These are phyloP conservation scores for Coenonympha arcania DNA, from an alignment of 2,888 invertebrate genomes.

Conservation along the genomic window DNA sequence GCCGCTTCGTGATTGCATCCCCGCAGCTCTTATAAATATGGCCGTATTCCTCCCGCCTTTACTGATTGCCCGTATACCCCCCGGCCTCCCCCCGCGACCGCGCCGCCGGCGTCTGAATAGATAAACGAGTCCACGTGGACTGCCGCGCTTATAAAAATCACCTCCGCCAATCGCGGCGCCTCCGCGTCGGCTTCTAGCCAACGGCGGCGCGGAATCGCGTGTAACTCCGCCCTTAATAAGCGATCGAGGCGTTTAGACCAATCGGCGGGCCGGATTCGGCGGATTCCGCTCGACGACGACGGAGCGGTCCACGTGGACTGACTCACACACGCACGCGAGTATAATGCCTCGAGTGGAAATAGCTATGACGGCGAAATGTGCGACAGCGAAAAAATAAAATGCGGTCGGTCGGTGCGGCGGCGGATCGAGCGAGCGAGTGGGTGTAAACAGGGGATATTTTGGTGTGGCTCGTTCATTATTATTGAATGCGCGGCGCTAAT, in stretches of 20 bases:
- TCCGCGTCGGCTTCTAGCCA: conserved; percentile 44
- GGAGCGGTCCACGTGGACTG: conserved; percentile 70
- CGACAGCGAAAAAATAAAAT: conserved; percentile 76
- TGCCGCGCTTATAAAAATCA: conserved; percentile 72
- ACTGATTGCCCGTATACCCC: conserved; percentile 77
- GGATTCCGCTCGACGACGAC: conserved; percentile 64
- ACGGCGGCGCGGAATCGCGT: conserved; percentile 48
- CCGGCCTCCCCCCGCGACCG: conserved; percentile 72
- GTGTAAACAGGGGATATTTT: conserved; percentile 74
- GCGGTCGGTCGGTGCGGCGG: conserved; percentile 71
- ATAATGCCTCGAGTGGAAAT: conserved; percentile 75
- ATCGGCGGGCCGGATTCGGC: conserved; percentile 44
- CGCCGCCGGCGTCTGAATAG: conserved; percentile 76
- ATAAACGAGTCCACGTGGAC: conserved; percentile 76
- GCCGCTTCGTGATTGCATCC: conserved; percentile 75
- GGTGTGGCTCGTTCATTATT: conserved; percentile 73
- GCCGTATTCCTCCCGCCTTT: conserved; percentile 76
- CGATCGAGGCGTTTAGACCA: conserved; percentile 59
- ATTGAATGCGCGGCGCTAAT: conserved; percentile 71
- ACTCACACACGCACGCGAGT: conserved; percentile 64
- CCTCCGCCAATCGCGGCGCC: conserved; percentile 53
- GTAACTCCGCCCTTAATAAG: conserved; percentile 76
- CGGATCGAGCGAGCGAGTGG: conserved; percentile 59
- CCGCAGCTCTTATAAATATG: conserved; percentile 76
- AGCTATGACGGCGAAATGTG: conserved; percentile 76